A percentile compares a stretch with the other conserved stretches of the same genome.
Conservation (phyloP, 2,113 vertebrate genomes). For the Anoura caudifer region DNA sequence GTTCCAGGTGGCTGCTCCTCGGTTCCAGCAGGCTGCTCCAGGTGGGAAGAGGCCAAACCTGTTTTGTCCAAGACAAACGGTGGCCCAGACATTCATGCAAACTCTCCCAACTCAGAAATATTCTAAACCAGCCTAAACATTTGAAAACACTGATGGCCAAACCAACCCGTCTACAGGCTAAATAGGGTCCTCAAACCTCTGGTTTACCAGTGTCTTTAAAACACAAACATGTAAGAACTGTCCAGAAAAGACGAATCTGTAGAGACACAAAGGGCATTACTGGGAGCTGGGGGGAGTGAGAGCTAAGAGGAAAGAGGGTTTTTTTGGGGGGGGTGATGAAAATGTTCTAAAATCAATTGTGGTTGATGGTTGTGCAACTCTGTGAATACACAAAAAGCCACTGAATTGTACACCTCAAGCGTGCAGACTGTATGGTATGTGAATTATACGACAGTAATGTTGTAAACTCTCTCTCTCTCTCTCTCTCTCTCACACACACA, state of each 20-base stretch:
- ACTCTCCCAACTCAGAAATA: background rate
- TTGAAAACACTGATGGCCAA: background rate
- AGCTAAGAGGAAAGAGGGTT: too few species aligned
- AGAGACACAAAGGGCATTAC: background rate
- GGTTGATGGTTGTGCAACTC: background rate
- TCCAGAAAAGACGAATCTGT: background rate
- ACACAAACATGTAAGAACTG: background rate
- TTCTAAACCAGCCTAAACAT: background rate
- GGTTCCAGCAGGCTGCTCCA: background rate
- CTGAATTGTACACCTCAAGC: background rate
- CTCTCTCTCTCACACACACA: background rate
- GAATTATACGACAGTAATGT: background rate
- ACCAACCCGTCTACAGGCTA: background rate
- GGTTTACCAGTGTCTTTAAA: background rate
- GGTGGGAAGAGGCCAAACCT: background rate
- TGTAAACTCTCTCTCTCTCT: background rate
- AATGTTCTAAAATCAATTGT: background rate
- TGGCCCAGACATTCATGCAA: background rate
- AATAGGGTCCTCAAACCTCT: background rate
- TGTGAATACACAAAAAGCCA: background rate
- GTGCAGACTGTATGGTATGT: background rate
- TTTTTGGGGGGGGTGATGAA: background rate
- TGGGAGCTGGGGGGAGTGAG: background rate
- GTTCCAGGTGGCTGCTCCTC: background rate
- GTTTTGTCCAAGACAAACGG: background rate